Evolutionary conservation across 1,140 invertebrate species (phyloP).

Genomic region (Goniozus legneri): DNA sequence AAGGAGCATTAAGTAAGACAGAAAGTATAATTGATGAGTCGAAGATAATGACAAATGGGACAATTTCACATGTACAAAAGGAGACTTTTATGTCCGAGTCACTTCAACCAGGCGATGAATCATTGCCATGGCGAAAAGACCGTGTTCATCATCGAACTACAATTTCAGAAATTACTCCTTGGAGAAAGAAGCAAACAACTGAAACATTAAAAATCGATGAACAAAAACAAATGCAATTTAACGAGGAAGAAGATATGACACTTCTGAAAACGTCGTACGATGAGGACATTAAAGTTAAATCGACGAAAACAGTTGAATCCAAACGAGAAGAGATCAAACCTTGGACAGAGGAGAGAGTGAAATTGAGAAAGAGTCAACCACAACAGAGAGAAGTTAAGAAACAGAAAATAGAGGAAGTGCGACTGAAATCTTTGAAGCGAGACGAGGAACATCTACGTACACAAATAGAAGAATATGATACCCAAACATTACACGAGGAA

Average conservation of each 20-base stretch:
- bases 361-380: conserved; percentile 47
- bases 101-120: conserved; percentile 55
- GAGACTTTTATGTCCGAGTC: conserved; percentile 46
- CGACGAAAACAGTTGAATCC: background rate
- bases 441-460: too few species aligned
- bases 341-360: conserved; percentile 53
- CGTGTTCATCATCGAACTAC: conserved; percentile 29
- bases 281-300: background rate
- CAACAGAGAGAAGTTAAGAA: conserved; percentile 38
- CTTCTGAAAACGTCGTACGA: conserved; percentile 12
- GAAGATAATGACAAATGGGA: conserved; percentile 11
- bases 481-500: background rate
- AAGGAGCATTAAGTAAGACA: conserved; percentile 11
- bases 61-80: too few species aligned
- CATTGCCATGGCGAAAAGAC: conserved; percentile 53
- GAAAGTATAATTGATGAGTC: background rate
- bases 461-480: background rate
- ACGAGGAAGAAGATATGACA: conserved; percentile 27
- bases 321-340: conserved; percentile 31
- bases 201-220: conserved; percentile 13
- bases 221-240: conserved; percentile 13
- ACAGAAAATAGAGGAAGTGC: conserved; percentile 41
- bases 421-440: background rate
- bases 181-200: conserved; percentile 34
- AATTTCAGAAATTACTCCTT: conserved; percentile 24